Evolutionary conservation across 2,888 invertebrate genomes (phyloP).

Genomic region (Oscheius sp.): DNA sequence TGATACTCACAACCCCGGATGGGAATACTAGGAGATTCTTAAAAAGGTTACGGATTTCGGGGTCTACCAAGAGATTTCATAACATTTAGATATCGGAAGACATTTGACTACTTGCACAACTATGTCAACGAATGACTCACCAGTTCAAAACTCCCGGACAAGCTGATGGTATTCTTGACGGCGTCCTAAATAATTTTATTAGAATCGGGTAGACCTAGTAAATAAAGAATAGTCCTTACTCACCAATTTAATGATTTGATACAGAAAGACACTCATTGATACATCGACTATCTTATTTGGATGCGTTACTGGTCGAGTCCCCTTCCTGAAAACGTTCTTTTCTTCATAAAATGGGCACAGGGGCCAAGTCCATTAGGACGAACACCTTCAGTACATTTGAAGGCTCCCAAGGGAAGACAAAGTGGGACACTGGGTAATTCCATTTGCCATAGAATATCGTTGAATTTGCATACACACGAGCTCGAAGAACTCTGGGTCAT

Average conservation of each 20-base stretch:
- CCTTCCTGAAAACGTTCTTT: conserved; percentile 53
- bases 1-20: conserved; percentile 46
- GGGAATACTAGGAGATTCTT: conserved; percentile 56
- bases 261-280: conserved; percentile 70
- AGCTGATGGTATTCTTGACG: conserved; percentile 71
- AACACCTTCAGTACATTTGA: conserved; percentile 23
- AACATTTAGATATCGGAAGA: conserved; percentile 40
- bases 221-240: conserved; percentile 32
- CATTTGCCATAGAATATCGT: conserved; percentile 28
- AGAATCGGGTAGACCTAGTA: conserved; percentile 21
- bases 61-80: background rate
- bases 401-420: conserved; percentile 8
- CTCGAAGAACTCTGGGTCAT: conserved; percentile 1
- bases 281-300: conserved; percentile 70
- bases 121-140: conserved; percentile 56
- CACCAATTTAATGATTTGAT: conserved; percentile 72
- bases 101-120: conserved; percentile 55
- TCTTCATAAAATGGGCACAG: no score
- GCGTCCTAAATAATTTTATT: conserved; percentile 64
- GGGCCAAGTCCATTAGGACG: conserved; percentile 1
- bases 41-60: conserved; percentile 45
- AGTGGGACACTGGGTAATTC: conserved; percentile 28
- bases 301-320: conserved; percentile 71
- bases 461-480: conserved; percentile 12
- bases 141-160: conserved; percentile 72